Evolutionary conservation across 2,888 invertebrate species (phyloP).

Genomic region (Blomia tropicalis): DNA sequence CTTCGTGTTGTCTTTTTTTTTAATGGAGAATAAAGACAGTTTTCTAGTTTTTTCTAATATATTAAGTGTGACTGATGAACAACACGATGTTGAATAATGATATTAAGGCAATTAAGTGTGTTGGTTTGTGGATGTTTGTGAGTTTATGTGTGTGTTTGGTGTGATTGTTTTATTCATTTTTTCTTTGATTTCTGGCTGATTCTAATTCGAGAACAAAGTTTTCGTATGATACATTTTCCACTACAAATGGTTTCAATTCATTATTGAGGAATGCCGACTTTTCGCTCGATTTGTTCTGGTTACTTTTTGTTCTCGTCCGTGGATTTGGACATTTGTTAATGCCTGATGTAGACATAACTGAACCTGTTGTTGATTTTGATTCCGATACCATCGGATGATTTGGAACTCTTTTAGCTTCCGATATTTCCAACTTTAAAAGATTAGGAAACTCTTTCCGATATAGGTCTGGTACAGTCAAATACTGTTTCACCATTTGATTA

Average conservation of each 20-base stretch:
- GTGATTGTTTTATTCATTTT: no score
- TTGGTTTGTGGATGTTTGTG: no score
- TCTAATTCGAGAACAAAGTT: background rate
- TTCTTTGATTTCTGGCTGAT: no score
- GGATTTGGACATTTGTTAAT: background rate
- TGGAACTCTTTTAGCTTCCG: background rate
- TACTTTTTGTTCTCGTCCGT: background rate
- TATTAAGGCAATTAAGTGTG: no score
- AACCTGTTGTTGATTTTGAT: background rate
- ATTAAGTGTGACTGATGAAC: no score
- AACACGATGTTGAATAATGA: no score
- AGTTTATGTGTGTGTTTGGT: no score
- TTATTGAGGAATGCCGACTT: background rate
- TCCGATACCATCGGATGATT: background rate
- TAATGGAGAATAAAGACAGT: no score
- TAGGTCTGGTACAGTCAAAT: background rate
- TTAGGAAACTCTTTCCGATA: background rate
- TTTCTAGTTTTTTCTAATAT: no score
- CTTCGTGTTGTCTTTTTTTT: no score
- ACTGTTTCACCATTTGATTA: background rate
- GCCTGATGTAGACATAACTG: background rate
- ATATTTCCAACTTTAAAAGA: background rate
- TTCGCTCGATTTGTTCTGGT: background rate
- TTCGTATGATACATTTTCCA: background rate
- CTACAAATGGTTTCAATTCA: background rate